Percentiles rank a stretch among this genome's conserved stretches.
These are phyloP conservation scores for Tricholaema leucomelas DNA, from an alignment of 2,113 vertebrate species.

Conservation along the genomic window DNA sequence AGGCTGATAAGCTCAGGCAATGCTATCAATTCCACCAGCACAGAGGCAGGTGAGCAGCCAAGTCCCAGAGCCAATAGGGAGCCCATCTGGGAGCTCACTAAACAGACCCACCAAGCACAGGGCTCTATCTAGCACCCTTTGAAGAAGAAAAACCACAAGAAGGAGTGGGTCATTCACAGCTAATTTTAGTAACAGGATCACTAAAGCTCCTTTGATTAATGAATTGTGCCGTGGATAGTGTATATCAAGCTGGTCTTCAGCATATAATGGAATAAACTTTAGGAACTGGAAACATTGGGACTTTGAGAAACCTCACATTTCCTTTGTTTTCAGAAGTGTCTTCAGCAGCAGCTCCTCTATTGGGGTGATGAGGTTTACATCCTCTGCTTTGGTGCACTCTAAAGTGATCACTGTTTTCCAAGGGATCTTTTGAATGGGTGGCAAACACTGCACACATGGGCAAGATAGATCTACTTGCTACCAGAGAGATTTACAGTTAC, in stretches of 20 bases:
- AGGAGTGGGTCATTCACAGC: neutral
- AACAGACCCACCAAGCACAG: neutral
- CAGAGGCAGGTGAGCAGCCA: neutral
- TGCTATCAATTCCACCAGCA: neutral
- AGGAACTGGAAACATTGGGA: neutral
- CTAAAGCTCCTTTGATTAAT: neutral
- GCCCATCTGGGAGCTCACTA: neutral
- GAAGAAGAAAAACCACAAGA: neutral
- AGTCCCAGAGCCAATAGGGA: fast-evolving
- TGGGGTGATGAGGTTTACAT: no score
- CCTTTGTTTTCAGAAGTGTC: neutral
- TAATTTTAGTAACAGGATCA: neutral
- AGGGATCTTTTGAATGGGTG: no score
- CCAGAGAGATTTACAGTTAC: neutral
- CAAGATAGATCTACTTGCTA: neutral
- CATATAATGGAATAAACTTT: neutral
- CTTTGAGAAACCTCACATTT: neutral
- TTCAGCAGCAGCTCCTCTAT: neutral
- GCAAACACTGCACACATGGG: no score
- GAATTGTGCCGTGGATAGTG: neutral
- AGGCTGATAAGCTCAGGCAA: neutral
- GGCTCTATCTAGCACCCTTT: neutral
- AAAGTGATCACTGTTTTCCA: no score
- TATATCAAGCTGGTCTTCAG: neutral
- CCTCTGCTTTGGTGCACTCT: no score